These are phyloP conservation scores for Acheta domesticus DNA, from an alignment of 2,888 invertebrate species.

Conservation along the genomic window DNA sequence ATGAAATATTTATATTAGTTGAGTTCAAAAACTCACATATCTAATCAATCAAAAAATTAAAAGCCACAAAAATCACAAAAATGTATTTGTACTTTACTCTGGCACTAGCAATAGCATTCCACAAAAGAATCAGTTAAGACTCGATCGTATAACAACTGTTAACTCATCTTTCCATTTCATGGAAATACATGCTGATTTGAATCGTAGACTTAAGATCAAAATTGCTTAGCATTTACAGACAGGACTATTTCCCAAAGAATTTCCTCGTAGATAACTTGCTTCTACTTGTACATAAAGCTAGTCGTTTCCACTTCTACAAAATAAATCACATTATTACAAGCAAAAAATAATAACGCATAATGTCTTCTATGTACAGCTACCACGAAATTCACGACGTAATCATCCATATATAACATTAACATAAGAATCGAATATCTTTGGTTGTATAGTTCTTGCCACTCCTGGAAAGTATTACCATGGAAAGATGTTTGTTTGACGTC, in stretches of 20 bases:
- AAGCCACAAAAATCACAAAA: not conserved
- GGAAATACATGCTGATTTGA: not conserved
- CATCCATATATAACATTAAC: not conserved
- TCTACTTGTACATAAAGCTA: slow-evolving; percentile 18
- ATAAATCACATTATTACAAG: slow-evolving; percentile 6
- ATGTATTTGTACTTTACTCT: not conserved
- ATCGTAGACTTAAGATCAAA: not conserved
- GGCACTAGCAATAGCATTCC: not conserved
- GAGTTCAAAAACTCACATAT: too few species aligned
- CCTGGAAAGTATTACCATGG: too few species aligned
- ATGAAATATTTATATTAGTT: too few species aligned
- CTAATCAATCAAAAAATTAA: not conserved
- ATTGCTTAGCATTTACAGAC: not conserved
- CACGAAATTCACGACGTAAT: not conserved
- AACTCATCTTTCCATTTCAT: not conserved
- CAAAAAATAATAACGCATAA: not conserved
- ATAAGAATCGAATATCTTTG: slow-evolving; percentile 2
- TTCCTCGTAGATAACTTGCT: not conserved
- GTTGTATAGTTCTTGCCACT: not conserved
- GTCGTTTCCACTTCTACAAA: not conserved
- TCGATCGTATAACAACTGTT: not conserved
- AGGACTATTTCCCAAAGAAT: slow-evolving; percentile 2
- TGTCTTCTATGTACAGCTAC: not conserved
- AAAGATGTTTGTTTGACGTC: too few species aligned
- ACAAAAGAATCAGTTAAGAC: not conserved